Conservation (phyloP, 1,140 invertebrate species). For the Psilanteris sp. region DNA sequence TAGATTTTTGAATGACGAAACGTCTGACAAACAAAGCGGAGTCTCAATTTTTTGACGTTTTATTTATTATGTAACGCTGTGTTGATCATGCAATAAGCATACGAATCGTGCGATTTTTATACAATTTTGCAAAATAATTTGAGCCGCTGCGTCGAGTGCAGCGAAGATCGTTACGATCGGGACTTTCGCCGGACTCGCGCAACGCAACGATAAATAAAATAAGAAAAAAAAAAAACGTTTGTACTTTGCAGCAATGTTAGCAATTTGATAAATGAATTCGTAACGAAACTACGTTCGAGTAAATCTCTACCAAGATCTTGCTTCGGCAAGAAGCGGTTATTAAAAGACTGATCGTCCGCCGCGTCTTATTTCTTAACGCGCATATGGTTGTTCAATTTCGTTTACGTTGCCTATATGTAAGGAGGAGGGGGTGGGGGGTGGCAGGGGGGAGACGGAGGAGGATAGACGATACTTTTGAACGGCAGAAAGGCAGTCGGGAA, state of each 20-base stretch:
- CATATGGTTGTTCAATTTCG: conserved; percentile 58
- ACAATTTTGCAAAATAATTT: conserved; percentile 57
- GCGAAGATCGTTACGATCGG: not conserved
- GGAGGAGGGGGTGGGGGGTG: not conserved
- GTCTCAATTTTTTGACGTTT: no score
- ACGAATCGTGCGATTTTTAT: conserved; percentile 48
- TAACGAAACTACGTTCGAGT: conserved; percentile 53
- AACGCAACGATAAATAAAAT: conserved; percentile 5
- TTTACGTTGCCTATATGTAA: conserved; percentile 40
- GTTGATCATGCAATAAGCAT: conserved; percentile 34
- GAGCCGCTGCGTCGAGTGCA: not conserved
- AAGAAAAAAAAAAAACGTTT: conserved; percentile 30
- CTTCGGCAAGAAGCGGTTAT: conserved; percentile 54
- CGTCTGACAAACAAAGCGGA: conserved; percentile 2
- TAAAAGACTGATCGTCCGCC: conserved; percentile 60
- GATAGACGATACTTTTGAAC: no score
- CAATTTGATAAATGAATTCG: conserved; percentile 39
- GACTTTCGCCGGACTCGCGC: not conserved
- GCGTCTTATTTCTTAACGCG: conserved; percentile 49
- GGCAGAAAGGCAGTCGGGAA: not conserved
- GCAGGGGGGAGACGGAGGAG: no score
- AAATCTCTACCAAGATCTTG: conserved; percentile 55
- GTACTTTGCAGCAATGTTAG: conserved; percentile 37
- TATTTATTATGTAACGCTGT: no score
- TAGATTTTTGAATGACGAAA: not conserved